Percentiles rank a stretch among this genome's conserved stretches.
Conservation (phyloP, 2,888 invertebrate genomes). For the Anthrax anthrax region DNA sequence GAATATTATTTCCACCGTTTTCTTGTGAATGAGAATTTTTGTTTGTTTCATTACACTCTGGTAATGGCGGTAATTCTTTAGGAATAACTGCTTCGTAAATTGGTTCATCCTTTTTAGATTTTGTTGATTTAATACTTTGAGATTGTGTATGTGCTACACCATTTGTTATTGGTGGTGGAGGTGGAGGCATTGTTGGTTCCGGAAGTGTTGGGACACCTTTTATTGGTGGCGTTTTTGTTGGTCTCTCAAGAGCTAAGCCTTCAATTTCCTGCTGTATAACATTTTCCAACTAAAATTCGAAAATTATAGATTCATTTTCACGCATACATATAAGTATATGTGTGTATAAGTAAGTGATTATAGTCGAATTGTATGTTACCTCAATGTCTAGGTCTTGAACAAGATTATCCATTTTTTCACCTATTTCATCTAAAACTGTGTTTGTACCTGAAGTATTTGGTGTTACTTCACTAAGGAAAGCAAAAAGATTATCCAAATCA, state of each 20-base stretch:
- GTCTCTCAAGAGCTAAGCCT: conserved; percentile 36
- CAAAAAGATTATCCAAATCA: conserved; percentile 79
- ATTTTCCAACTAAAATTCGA: conserved; percentile 38
- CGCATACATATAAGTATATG: not conserved
- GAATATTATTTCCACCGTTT: conserved; percentile 8
- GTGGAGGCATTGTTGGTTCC: conserved; percentile 62
- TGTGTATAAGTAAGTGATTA: not conserved
- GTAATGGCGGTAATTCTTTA: conserved; percentile 36
- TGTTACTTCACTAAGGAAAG: conserved; percentile 70
- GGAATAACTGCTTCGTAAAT: conserved; percentile 78
- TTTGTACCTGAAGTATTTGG: conserved; percentile 43
- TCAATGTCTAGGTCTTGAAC: conserved; percentile 72
- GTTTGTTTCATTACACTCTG: conserved; percentile 27
- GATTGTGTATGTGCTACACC: conserved; percentile 19
- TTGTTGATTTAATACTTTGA: conserved; percentile 16
- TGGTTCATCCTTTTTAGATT: conserved; percentile 44
- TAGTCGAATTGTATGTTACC: conserved; percentile 29
- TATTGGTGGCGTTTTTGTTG: conserved; percentile 14
- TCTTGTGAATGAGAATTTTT: conserved; percentile 11
- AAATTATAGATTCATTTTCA: conserved; percentile 12
- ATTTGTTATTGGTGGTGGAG: conserved; percentile 41
- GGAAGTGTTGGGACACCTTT: conserved; percentile 48
- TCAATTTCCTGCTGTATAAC: conserved; percentile 49
- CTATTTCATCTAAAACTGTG: conserved; percentile 65
- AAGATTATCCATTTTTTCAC: conserved; percentile 68